Conservation (phyloP, 2,113 vertebrate genomes). For the Atractosteus spatula region DNA sequence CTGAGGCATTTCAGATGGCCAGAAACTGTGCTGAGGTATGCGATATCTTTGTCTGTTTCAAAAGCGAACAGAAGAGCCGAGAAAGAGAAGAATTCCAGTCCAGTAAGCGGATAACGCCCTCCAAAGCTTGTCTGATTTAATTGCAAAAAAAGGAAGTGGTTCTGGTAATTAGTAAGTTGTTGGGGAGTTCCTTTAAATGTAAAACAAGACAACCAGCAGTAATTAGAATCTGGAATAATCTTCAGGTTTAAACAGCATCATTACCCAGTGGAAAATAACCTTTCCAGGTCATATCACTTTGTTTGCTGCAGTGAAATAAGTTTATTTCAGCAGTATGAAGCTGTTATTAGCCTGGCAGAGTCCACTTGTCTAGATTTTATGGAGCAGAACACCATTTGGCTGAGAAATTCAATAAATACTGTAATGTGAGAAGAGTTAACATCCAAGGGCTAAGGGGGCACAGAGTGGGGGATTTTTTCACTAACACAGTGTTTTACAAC, state of each 20-base stretch:
- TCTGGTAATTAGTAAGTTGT: conserved; percentile 42
- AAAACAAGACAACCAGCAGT: conserved; percentile 52
- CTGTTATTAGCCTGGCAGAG: conserved; percentile 85
- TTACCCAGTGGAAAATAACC: conserved; percentile 90
- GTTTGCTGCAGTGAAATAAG: conserved; percentile 93
- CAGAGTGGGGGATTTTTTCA: conserved; percentile 56
- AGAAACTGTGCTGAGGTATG: background rate
- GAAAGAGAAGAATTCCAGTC: background rate
- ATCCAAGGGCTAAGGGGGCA: conserved; percentile 74
- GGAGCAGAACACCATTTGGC: conserved; percentile 86
- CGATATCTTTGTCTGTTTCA: background rate
- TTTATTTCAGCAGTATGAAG: conserved; percentile 93
- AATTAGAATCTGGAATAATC: conserved; percentile 59
- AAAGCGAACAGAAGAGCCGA: background rate
- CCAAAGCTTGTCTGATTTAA: too few relatives aligned
- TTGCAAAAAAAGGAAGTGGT: conserved; percentile 35
- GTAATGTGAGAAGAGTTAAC: conserved; percentile 81
- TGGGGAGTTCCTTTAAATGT: conserved; percentile 37
- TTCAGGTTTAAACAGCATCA: conserved; percentile 72
- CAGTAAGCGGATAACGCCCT: too few relatives aligned
- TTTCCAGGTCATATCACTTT: conserved; percentile 93
- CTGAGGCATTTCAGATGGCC: conserved; percentile 2
- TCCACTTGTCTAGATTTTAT: conserved; percentile 92
- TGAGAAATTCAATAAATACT: conserved; percentile 89
- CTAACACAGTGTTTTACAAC: conserved; percentile 59